Base-by-base conservation (phyloP, 2,888 invertebrate species). In the Agrochola litura region DNA sequence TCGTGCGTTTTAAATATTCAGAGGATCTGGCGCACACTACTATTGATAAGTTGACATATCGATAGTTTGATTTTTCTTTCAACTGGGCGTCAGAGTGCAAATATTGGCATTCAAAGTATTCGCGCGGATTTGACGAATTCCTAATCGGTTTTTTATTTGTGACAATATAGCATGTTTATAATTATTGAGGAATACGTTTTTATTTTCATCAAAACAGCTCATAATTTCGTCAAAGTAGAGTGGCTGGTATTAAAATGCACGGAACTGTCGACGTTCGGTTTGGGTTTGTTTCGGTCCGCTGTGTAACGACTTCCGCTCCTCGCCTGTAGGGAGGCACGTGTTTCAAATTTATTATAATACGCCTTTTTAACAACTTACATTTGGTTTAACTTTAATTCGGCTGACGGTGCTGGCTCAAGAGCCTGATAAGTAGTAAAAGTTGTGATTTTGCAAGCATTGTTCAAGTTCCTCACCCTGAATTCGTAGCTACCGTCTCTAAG, bases 231-330 rank as follows among this genome's bases (percentile, higher is more conserved):
- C 30, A 41, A 58, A 75, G 67, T 76, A 66, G 70, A 65, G 81
- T 79, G 83, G 80, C 75, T 80, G 80, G n/a, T 84, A 90, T 91
- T 91, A 90, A 83, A 89, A 92, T 92, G 92, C 90, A 88, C 88
- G 90, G 91, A 91, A 92, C 90, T 89, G 76, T 77, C 67, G 25
- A 37, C 63, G 56, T 25, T 64, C 73, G 73, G 84, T 41, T 65
- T 64, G 64, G 52, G 41, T 25, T 37, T 16, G 81, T 72, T 72
- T 79, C 77, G 79, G 75, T 82, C 89, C 83, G 83, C 86, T 86
- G 87, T 89, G 90, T 92, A 87, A 94, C 93, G 91, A 92, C 91
- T 92, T 95, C 95, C 93, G 92, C 83, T 85, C 77, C 87, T 76
- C 89, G 84, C 22, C 73, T 76, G 74, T 54, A 66, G 77, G 67